Evolutionary conservation across 2,888 invertebrate species (phyloP).

Genomic region (Pseudococcus viburni): DNA sequence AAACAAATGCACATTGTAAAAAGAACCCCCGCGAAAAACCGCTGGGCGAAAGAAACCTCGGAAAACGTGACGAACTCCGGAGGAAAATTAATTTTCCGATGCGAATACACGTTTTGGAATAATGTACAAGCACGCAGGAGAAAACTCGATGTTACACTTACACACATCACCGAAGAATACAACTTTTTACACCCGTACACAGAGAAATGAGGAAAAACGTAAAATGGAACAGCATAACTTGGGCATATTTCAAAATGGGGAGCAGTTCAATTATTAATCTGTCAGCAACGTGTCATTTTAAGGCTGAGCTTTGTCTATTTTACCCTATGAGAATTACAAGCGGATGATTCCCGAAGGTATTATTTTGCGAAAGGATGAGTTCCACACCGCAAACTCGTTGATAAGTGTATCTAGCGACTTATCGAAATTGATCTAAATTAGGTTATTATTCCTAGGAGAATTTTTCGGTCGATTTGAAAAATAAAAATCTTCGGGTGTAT

Average conservation of each 20-base stretch:
- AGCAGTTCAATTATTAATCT: constrained; percentile 62
- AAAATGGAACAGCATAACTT: constrained; percentile 52
- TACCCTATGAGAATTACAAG: constrained; percentile 60
- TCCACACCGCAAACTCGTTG: constrained; percentile 24
- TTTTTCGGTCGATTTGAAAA: constrained; percentile 30
- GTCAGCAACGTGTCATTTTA: constrained; percentile 61
- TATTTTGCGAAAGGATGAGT: constrained; percentile 56
- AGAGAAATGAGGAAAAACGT: constrained; percentile 19
- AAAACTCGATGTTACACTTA: neutral
- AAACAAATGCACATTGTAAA: neutral
- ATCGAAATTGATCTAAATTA: constrained; percentile 63
- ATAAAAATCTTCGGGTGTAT: constrained; percentile 18
- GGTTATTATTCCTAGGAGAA: constrained; percentile 60
- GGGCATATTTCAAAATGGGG: constrained; percentile 53
- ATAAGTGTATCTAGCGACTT: constrained; percentile 50
- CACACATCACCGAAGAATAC: neutral
- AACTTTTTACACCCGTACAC: constrained; percentile 7
- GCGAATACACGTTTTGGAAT: constrained; percentile 20
- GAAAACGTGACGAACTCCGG: too few relatives aligned
- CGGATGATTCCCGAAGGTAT: constrained; percentile 56
- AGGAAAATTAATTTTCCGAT: constrained; percentile 8
- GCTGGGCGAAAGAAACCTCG: too few relatives aligned
- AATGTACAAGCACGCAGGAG: neutral
- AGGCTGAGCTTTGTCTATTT: constrained; percentile 58
- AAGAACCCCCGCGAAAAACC: too few relatives aligned